A percentile compares a stretch with the other conserved stretches of the same genome.
Evolutionary conservation across 2,888 invertebrate genomes (phyloP).

Genomic region (Drosophila buzzatii): DNA sequence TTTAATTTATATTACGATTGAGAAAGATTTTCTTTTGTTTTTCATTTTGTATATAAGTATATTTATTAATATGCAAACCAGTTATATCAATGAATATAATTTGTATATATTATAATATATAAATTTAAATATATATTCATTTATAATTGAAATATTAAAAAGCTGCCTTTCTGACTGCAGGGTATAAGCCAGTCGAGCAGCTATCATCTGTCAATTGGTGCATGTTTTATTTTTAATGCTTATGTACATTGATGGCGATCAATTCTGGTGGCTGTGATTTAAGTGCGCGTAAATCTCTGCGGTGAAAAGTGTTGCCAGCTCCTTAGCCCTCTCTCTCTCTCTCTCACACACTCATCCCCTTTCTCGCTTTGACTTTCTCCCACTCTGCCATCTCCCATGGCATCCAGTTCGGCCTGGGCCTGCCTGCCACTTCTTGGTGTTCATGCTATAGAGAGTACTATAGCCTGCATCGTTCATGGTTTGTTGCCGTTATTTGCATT

Average conservation of each 20-base stretch:
- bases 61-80: too few relatives aligned
- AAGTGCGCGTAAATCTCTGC: slow-evolving; percentile 79
- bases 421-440: slow-evolving; percentile 7
- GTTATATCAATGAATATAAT: too few relatives aligned
- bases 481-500: slow-evolving; percentile 77
- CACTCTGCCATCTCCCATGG: neutral
- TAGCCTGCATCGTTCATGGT: slow-evolving; percentile 64
- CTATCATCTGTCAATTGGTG: neutral
- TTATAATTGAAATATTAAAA: neutral
- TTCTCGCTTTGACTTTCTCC: neutral
- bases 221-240: slow-evolving; percentile 27
- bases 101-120: too few relatives aligned
- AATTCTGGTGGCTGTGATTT: slow-evolving; percentile 76
- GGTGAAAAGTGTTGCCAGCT: slow-evolving; percentile 67
- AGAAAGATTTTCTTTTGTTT: too few relatives aligned
- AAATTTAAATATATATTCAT: too few relatives aligned
- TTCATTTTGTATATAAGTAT: too few relatives aligned
- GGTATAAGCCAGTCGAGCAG: neutral
- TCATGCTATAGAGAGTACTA: slow-evolving; percentile 13
- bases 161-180: neutral
- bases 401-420: neutral
- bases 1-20: too few relatives aligned
- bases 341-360: neutral
- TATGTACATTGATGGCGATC: slow-evolving; percentile 69
- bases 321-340: neutral